phyloP scores from a whole-genome alignment of 2,888 invertebrate genomes.

The Clivina fossor region DNA sequence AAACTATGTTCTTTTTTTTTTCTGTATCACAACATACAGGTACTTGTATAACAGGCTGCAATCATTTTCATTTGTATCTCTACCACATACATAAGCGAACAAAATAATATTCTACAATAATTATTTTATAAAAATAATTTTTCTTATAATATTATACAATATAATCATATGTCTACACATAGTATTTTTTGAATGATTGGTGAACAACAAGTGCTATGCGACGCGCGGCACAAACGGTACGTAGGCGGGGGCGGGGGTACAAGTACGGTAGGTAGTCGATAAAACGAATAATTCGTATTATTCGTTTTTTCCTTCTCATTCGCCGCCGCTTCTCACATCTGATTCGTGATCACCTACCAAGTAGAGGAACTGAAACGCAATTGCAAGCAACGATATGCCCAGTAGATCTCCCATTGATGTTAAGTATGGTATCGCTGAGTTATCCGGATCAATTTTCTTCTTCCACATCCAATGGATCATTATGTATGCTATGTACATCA shows the following conservation, averaged over 20 bases:
- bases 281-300: too few species aligned
- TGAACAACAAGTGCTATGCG: slow-evolving; percentile 26
- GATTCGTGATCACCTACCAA: slow-evolving; percentile 60
- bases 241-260: too few species aligned
- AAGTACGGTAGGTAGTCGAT: too few species aligned
- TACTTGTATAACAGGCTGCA: slow-evolving; percentile 31
- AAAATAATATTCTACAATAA: slow-evolving; percentile 31
- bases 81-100: slow-evolving; percentile 30
- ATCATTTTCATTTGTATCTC: slow-evolving; percentile 26
- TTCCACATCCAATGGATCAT: slow-evolving; percentile 90
- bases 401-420: slow-evolving; percentile 91
- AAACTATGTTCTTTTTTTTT: slow-evolving; percentile 11
- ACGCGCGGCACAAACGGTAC: too few species aligned
- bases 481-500: slow-evolving; percentile 82
- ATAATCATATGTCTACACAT: slow-evolving; percentile 28
- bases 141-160: slow-evolving; percentile 31
- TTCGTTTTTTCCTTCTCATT: slow-evolving; percentile 9
- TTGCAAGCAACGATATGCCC: slow-evolving; percentile 77
- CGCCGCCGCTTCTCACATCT: slow-evolving; percentile 40
- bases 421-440: slow-evolving; percentile 90
- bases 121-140: slow-evolving; percentile 34
- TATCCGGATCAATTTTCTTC: slow-evolving; percentile 88
- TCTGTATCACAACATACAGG: slow-evolving; percentile 33
- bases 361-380: slow-evolving; percentile 71
- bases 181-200: slow-evolving; percentile 18